These are phyloP conservation scores for Eufriesea mexicana DNA, from an alignment of 1,140 invertebrate genomes.

Conservation along the genomic window DNA sequence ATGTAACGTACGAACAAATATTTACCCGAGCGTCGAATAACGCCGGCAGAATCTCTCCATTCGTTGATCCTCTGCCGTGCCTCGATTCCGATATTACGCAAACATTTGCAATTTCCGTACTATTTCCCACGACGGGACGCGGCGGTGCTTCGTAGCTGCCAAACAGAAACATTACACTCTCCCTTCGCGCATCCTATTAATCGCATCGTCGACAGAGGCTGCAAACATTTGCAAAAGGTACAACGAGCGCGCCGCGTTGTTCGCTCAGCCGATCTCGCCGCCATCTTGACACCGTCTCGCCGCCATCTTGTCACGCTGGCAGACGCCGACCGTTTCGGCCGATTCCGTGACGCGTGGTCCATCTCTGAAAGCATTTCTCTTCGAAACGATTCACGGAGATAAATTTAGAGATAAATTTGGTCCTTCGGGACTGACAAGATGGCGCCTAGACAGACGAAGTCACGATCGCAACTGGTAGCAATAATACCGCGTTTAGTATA, in stretches of 20 bases:
- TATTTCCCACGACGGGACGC: constrained; percentile 12
- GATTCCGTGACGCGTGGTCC: neutral
- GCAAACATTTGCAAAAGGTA: constrained; percentile 2
- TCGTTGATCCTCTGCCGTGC: constrained; percentile 16
- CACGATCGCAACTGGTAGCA: constrained; percentile 37
- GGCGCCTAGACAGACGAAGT: constrained; percentile 38
- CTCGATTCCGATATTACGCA: constrained; percentile 49
- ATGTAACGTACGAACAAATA: constrained; percentile 22
- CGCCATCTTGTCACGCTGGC: neutral
- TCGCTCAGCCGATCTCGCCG: neutral
- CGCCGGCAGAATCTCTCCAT: constrained; percentile 22
- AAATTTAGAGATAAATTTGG: constrained; percentile 47
- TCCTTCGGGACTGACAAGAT: constrained; percentile 15
- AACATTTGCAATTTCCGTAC: constrained; percentile 56
- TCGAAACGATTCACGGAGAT: constrained; percentile 32
- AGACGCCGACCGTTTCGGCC: neutral
- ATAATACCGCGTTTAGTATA: constrained; percentile 19
- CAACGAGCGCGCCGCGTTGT: neutral
- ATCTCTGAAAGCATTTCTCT: constrained; percentile 13
- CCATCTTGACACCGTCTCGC: neutral
- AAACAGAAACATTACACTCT: neutral
- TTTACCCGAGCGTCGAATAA: constrained; percentile 42
- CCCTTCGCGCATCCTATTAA: neutral
- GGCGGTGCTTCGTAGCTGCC: neutral
- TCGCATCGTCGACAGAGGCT: neutral